Percentiles rank a stretch among this genome's conserved stretches.
These are phyloP conservation scores for Pseudolaguvia tuberculata DNA, from an alignment of 2,113 vertebrate species.

Conservation along the genomic window DNA sequence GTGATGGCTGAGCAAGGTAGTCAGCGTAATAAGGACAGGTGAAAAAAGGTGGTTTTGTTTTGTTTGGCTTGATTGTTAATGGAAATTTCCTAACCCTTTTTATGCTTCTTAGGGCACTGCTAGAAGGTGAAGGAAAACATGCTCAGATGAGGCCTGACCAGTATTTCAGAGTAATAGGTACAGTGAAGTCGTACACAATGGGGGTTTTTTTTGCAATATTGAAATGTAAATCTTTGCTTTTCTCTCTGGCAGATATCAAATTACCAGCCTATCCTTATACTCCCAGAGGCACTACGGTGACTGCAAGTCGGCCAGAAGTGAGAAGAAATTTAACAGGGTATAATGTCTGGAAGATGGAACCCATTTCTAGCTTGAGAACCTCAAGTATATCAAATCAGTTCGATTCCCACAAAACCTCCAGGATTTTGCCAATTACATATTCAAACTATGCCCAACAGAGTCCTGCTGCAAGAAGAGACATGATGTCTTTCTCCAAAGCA, in stretches of 20 bases:
- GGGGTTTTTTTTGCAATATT: background rate
- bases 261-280: conserved; percentile 64
- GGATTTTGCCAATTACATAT: conserved; percentile 57
- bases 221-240: conserved; percentile 27
- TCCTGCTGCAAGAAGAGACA: conserved; percentile 66
- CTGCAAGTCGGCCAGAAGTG: conserved; percentile 63
- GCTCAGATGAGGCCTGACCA: conserved; percentile 66
- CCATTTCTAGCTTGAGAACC: conserved; percentile 56
- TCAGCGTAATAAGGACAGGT: conserved; percentile 55
- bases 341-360: conserved; percentile 62
- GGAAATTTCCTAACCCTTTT: conserved; percentile 14
- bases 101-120: conserved; percentile 75
- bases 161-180: conserved; percentile 71
- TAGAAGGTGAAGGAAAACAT: conserved; percentile 81
- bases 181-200: background rate
- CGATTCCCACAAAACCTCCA: conserved; percentile 56
- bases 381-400: conserved; percentile 51
- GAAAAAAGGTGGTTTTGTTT: conserved; percentile 18
- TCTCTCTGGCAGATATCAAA: conserved; percentile 71
- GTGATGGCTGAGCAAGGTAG: conserved; percentile 62
- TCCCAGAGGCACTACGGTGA: conserved; percentile 60
- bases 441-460: conserved; percentile 58
- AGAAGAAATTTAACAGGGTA: conserved; percentile 58
- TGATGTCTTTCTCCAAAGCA: conserved; percentile 66
- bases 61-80: background rate